phyloP scores from a whole-genome alignment of 2,797 vertebrate species.

The Rousettus madagascariensis region DNA sequence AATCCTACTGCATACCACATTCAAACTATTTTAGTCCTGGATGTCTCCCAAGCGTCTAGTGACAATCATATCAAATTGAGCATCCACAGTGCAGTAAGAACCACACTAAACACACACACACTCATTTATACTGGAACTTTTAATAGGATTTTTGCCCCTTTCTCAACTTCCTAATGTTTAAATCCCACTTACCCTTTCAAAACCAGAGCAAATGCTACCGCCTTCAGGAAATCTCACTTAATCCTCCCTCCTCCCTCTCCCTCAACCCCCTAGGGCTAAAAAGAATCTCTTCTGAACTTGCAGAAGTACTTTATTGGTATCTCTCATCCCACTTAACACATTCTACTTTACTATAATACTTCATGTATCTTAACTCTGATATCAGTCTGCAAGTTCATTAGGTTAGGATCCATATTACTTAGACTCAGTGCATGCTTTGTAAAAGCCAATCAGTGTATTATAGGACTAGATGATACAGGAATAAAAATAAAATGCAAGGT shows the following conservation, averaged over 20 bases:
- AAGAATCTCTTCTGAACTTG: constrained; percentile 30
- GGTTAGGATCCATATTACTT: background rate
- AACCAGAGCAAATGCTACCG: background rate
- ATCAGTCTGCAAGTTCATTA: background rate
- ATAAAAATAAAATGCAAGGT: background rate
- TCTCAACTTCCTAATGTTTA: background rate
- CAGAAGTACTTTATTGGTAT: background rate
- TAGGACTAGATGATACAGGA: background rate
- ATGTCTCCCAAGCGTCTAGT: constrained; percentile 36
- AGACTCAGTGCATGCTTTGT: background rate
- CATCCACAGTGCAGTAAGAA: background rate
- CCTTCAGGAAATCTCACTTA: constrained; percentile 47
- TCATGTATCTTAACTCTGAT: background rate
- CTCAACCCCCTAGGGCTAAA: background rate
- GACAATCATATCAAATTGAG: constrained; percentile 52
- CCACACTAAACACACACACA: background rate
- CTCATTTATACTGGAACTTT: background rate
- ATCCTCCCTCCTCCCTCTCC: background rate
- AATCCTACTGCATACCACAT: background rate
- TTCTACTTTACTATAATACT: background rate
- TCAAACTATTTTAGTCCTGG: constrained; percentile 54
- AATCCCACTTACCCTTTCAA: constrained; percentile 34
- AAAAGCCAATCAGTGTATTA: background rate
- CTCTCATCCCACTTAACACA: background rate
- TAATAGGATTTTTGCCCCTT: constrained; percentile 23